phyloP scores from a whole-genome alignment of 2,113 vertebrate species.

The Pantherophis guttatus region DNA sequence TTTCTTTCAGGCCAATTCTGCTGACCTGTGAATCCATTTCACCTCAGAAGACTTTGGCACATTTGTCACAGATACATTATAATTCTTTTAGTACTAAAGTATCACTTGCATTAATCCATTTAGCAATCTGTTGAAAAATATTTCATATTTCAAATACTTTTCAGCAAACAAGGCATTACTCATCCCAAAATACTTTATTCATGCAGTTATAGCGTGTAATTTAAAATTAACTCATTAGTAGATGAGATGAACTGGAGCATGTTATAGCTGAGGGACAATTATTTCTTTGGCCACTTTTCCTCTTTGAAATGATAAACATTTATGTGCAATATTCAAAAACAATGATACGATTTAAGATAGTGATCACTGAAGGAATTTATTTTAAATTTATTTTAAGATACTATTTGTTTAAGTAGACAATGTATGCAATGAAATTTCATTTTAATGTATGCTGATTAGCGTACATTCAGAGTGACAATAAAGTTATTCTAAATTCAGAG shows the following conservation, averaged over 20 bases:
- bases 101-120: conserved; percentile 28
- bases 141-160: background rate
- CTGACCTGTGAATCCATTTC: conserved; percentile 38
- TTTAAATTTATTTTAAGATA: background rate
- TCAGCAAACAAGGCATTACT: background rate
- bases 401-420: too few relatives aligned
- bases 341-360: background rate
- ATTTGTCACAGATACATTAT: conserved; percentile 35
- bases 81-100: conserved; percentile 13
- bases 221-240: background rate
- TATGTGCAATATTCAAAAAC: background rate
- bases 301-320: background rate
- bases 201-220: background rate
- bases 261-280: background rate
- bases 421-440: background rate
- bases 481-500: background rate
- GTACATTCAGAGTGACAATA: too few relatives aligned
- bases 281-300: background rate
- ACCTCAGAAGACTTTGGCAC: conserved; percentile 24
- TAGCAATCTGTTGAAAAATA: conserved; percentile 28
- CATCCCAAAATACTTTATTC: background rate
- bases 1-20: conserved; percentile 10
- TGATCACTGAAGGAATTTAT: background rate
- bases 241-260: background rate
- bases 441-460: too few relatives aligned